phyloP scores from a whole-genome alignment of 2,113 vertebrate genomes.

The Bubo blakistoni region DNA sequence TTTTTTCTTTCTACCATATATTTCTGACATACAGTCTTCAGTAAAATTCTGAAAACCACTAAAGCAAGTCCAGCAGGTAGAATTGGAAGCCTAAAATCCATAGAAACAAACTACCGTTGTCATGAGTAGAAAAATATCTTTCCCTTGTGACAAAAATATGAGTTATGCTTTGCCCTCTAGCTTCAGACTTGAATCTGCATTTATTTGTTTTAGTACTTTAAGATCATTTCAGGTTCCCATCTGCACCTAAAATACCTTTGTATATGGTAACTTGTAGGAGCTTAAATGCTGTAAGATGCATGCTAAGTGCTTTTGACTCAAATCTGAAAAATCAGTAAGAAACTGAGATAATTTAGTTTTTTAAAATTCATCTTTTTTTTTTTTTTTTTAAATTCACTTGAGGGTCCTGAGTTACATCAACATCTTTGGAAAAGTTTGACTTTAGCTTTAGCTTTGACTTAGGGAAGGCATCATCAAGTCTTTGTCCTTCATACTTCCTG shows the following conservation, averaged over 20 bases:
- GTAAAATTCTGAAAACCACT: background rate
- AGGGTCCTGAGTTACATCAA: background rate
- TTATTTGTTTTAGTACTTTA: background rate
- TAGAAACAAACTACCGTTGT: background rate
- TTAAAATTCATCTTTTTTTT: background rate
- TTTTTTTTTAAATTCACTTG: background rate
- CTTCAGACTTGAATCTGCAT: background rate
- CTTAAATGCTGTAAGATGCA: background rate
- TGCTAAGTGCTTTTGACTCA: background rate
- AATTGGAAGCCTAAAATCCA: background rate
- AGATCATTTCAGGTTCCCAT: background rate
- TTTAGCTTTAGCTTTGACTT: background rate
- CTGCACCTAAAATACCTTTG: background rate
- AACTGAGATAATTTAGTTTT: background rate
- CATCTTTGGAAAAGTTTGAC: background rate
- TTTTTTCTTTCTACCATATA: background rate
- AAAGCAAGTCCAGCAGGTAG: background rate
- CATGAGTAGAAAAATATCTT: accelerated
- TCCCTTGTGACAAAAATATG: background rate
- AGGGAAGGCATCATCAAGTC: background rate
- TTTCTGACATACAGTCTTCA: background rate
- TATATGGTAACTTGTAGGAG: background rate
- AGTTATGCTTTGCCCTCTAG: background rate
- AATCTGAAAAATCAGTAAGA: background rate
- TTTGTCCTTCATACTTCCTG: background rate